Evolutionary conservation across 2,797 vertebrate genomes (phyloP), one percentile per base, ranked within the genome.

Genomic region (Paedocypris micromegethes): DNA sequence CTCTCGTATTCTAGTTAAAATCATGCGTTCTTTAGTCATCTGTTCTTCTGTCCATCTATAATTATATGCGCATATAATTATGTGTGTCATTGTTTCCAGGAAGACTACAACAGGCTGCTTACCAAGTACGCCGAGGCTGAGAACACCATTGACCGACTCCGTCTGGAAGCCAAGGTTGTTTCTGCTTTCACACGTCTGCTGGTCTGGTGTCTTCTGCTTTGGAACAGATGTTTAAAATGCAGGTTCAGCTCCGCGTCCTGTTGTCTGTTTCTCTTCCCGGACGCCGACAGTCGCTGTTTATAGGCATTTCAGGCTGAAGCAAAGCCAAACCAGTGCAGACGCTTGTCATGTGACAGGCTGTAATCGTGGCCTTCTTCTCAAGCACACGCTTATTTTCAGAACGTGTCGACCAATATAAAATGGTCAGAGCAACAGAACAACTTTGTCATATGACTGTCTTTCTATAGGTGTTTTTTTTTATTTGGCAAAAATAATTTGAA

Each of bases 101-200:
- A 98, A 3, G 92, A 95, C 75, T 92, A 98, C 79, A 90, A 88
- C 85, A 93, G 81, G 75, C 91, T 98, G 80, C 90, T 97, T 81
- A 97, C 92, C 64, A 95, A 95, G 82, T 92, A 93, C 0, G 96
- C 96, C 0, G 96, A 95, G 77, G 94, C 94, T 0, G 92, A 96
- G 78, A 98, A 97, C 83, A 98, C 95, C 73, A 97, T 98, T 5
- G 96, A 98, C 87, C 91, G 91, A 53, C 88, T 98, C 71, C 92
- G 96, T 49, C 88, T 98, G 47, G 87, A 91, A 5, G 93, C 92
- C 66, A 96, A 94, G 94, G 96, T 98, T 87, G 77, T 23, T 23
- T 23, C 23, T 23, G 23, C 23, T 23, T 23, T 23, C 23, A 23
- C 23, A 23, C 23, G 23, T 23, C 23, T 23, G 23, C 23, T 23